These are phyloP conservation scores for Argyresthia goedartella DNA, from an alignment of 2,888 invertebrate genomes.

Conservation along the genomic window DNA sequence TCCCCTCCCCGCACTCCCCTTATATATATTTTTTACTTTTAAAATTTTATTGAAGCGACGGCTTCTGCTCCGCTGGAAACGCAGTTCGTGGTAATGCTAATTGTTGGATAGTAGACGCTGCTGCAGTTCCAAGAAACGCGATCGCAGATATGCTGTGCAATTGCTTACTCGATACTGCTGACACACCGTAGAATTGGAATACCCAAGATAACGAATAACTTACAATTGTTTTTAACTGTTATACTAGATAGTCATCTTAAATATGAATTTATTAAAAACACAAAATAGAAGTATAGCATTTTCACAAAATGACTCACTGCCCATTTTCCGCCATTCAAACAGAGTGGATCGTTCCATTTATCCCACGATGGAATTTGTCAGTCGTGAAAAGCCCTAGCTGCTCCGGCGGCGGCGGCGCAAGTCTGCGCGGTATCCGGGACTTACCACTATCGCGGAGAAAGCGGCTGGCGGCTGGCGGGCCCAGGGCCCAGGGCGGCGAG, in stretches of 20 bases:
- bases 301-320: neutral
- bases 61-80: constrained; percentile 32
- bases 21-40: constrained; percentile 31
- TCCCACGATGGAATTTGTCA: constrained; percentile 54
- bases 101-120: neutral
- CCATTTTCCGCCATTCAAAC: neutral
- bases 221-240: no score
- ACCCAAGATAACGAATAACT: no score
- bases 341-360: constrained; percentile 19
- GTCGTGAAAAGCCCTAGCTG: constrained; percentile 58
- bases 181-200: no score
- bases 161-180: no score
- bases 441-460: constrained; percentile 48
- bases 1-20: constrained; percentile 26
- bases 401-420: constrained; percentile 28
- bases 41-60: constrained; percentile 19
- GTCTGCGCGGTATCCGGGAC: constrained; percentile 58
- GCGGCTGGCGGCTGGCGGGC: constrained; percentile 46
- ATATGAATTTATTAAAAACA: no score
- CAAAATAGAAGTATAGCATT: no score
- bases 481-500: constrained; percentile 30
- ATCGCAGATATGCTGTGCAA: no score
- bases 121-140: no score
- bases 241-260: no score
- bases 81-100: constrained; percentile 17